A percentile compares a stretch with the other conserved stretches of the same genome.
Evolutionary conservation across 2,113 vertebrate genomes (phyloP).

Genomic region (Phylloscopus trochiloides): DNA sequence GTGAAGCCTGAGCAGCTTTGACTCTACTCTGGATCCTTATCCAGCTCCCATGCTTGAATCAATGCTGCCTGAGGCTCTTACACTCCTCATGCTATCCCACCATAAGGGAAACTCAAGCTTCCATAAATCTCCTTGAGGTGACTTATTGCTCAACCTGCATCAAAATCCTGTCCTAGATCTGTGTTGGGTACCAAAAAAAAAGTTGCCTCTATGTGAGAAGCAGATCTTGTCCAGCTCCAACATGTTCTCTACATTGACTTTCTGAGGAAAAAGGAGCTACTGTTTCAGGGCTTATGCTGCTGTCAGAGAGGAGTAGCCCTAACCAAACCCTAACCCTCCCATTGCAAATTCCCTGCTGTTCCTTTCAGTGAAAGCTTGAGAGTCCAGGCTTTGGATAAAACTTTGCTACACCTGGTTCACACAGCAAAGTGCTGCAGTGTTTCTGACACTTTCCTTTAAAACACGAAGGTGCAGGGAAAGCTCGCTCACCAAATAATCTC

Average conservation of each 20-base stretch:
- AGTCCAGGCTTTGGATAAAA: not conserved
- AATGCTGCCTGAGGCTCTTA: conserved; percentile 58
- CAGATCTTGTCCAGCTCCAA: not conserved
- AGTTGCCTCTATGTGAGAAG: not conserved
- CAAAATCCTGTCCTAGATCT: not conserved
- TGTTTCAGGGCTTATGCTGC: not conserved
- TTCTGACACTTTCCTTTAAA: not conserved
- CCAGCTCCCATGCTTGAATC: conserved; percentile 49
- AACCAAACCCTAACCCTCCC: not conserved
- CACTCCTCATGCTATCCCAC: conserved; percentile 40
- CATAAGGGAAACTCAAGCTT: conserved; percentile 32
- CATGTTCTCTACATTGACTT: not conserved
- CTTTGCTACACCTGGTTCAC: not conserved
- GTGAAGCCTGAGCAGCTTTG: conserved; percentile 61
- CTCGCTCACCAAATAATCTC: not conserved
- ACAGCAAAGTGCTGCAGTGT: not conserved
- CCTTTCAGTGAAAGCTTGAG: not conserved
- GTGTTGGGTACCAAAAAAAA: not conserved
- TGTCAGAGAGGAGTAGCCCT: not conserved
- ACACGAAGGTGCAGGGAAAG: not conserved
- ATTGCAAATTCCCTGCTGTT: not conserved
- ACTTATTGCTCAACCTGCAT: not conserved
- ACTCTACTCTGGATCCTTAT: conserved; percentile 35
- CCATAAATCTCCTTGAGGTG: conserved; percentile 36
- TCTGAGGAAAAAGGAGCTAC: not conserved